These are phyloP conservation scores for Xylota sylvarum DNA, from an alignment of 2,888 invertebrate species.

Conservation along the genomic window DNA sequence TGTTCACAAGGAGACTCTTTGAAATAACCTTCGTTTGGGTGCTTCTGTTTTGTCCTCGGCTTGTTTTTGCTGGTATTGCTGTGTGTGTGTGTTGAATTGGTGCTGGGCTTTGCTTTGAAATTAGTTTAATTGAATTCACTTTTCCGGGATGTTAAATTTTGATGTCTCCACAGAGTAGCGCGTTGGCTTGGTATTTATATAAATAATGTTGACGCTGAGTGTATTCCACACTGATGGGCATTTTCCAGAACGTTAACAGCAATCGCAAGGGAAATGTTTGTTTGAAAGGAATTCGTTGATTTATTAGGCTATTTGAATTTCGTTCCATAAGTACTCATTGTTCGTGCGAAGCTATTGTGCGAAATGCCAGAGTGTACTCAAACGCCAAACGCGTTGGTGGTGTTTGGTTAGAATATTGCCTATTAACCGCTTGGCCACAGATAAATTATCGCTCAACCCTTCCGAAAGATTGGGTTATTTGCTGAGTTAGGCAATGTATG, in stretches of 20 bases:
- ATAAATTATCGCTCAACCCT: too few species aligned
- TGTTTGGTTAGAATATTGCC: too few species aligned
- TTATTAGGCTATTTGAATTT: not conserved
- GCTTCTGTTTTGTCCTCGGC: not conserved
- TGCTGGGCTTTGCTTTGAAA: not conserved
- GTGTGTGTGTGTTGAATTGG: not conserved
- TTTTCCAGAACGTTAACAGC: not conserved
- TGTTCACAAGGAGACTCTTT: not conserved
- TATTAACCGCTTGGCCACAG: too few species aligned
- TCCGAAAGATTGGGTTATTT: too few species aligned
- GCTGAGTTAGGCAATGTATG: too few species aligned
- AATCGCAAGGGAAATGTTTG: not conserved
- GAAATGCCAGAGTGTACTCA: not conserved
- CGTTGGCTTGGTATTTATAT: not conserved
- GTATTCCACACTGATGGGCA: not conserved
- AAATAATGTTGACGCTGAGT: not conserved
- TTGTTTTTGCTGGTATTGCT: not conserved
- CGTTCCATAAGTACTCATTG: not conserved
- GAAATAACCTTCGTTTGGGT: not conserved
- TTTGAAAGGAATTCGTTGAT: not conserved
- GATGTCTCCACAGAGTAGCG: not conserved
- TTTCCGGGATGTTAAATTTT: not conserved
- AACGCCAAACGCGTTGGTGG: too few species aligned
- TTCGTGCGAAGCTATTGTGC: not conserved
- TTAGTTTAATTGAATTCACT: slow-evolving; percentile 13